Conservation (phyloP, 2,113 vertebrate species). For the Periophthalmodon schlosseri region DNA sequence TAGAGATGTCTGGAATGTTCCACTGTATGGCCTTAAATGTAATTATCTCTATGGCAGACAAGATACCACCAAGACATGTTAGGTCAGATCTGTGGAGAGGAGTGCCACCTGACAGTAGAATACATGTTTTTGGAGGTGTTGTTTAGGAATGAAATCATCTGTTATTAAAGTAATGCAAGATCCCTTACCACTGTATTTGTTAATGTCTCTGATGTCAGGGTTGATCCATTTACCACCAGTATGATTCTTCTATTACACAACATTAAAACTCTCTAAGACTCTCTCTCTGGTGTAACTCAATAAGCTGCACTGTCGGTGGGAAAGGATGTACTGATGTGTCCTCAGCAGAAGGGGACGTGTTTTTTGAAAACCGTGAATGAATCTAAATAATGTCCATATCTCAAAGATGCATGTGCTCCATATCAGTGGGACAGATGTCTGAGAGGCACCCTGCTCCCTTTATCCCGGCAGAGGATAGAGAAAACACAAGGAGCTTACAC, state of each 20-base stretch:
- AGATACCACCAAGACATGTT: too few relatives aligned
- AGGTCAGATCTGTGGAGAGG: too few relatives aligned
- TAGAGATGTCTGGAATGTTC: too few relatives aligned
- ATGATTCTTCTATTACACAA: neutral
- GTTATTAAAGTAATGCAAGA: too few relatives aligned
- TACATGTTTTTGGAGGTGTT: too few relatives aligned
- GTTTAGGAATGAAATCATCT: too few relatives aligned
- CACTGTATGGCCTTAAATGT: too few relatives aligned
- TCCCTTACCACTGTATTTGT: neutral
- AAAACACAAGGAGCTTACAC: conserved; percentile 59
- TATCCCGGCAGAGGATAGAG: conserved; percentile 39
- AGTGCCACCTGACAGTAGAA: too few relatives aligned
- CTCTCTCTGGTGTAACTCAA: conserved; percentile 21
- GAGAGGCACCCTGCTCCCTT: conserved; percentile 28
- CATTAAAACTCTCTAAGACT: neutral
- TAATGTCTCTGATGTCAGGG: neutral
- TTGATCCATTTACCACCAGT: neutral
- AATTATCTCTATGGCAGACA: too few relatives aligned
- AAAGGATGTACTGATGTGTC: conserved; percentile 18
- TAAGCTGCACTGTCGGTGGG: conserved; percentile 21
- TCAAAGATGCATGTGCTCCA: conserved; percentile 43
- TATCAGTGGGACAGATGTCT: conserved; percentile 65
- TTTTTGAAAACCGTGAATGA: conserved; percentile 34
- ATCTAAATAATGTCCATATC: conserved; percentile 62
- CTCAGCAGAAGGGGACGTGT: conserved; percentile 18